Evolutionary conservation across 2,888 invertebrate species (phyloP), one percentile per base, ranked within the genome.

Genomic region (Tetragnatha montana): DNA sequence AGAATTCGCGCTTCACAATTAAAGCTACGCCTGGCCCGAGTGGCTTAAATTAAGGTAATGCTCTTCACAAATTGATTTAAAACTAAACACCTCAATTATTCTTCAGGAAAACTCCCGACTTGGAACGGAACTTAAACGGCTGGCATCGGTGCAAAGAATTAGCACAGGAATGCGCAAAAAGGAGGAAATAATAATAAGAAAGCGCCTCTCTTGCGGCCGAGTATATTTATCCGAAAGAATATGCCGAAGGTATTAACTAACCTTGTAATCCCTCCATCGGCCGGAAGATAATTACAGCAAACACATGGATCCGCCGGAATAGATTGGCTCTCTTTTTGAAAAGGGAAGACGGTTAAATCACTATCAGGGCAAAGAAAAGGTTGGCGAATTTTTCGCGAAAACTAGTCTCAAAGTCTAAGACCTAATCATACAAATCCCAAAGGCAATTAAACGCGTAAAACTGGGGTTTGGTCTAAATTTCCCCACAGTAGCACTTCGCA

Each of bases 341-440:
- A 88, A 80, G 80, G 75, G 76, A 76, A 80, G 73, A 73, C 71
- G 68, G 76, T 76, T 86, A 86, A 86, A 86, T 86, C 86, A 80
- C 80, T 73, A 86, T 80, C 79, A 51, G 79, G 22, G 78, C 71
- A 79, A 85, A 85, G 83, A 89, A 84, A 82, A 84, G 81, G 79
- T 71, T 47, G 51, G 80, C 35, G 85, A 85, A 85, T 89, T 89
- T 89, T 89, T 60, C 89, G 81, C 60, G 85, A 85, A 81, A 88
- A 89, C 89, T 89, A 81, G 89, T 89, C 89, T 71, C 85, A 85
- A 89, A 89, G 89, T 89, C 85, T 85, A 89, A 89, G 85, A 89
- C 89, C 89, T 89, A 89, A 89, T 89, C 89, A 89, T 89, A 89
- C 85, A 89, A 89, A 89, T 85, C 89, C 85, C 89, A 81, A 85